Evolutionary conservation across 2,888 invertebrate species (phyloP), one percentile per base, ranked within the genome.

Genomic region (Mesoligia furuncula): DNA sequence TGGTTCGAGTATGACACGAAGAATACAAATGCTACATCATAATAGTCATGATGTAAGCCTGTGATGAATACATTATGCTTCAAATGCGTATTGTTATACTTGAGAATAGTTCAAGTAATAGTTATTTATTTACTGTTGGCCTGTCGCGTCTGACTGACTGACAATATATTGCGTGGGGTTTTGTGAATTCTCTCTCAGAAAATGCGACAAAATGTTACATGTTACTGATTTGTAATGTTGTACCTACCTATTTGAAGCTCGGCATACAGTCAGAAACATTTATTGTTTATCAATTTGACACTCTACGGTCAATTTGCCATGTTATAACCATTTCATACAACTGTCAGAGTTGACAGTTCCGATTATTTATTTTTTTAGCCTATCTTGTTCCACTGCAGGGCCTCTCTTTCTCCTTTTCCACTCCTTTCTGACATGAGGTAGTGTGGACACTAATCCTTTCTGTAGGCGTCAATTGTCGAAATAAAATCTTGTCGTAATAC

Each of bases 61-160:
- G 79, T 76, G 82, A 84, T 85, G 85, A 85, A 85, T 79, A 85
- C 27, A 81, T 84, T 73, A 80, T 79, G 57, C 20, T 77, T 57
- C 31, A 62, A 78, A 78, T 73, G 45, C n/a, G 8, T 70, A 75
- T 81, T 81, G 61, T 84, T 65, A 72, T 62, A 76, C 65, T 77
- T 61, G 65, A 13, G 51, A 77, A 77, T 77, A 77, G 77, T 42
- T 65, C 66, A 73, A 48, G 54, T 64, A 71, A 80, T 76, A 75
- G 61, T 70, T 57, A 73, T 31, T 64, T 76, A 67, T 81, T 51
- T 68, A 62, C 36, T 67, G 74, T 62, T 73, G n/a, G 8, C 36
- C 13, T n/a, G 61, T 67, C 39, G 45, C 15, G 8, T 17, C 59
- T 67, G 45, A 57, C 80, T 73, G 36, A 73, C 74, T 74, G 27